Evolutionary conservation across 2,888 invertebrate species (phyloP), one percentile per base, ranked within the genome.

Genomic region (Dolichopus griseipennis): DNA sequence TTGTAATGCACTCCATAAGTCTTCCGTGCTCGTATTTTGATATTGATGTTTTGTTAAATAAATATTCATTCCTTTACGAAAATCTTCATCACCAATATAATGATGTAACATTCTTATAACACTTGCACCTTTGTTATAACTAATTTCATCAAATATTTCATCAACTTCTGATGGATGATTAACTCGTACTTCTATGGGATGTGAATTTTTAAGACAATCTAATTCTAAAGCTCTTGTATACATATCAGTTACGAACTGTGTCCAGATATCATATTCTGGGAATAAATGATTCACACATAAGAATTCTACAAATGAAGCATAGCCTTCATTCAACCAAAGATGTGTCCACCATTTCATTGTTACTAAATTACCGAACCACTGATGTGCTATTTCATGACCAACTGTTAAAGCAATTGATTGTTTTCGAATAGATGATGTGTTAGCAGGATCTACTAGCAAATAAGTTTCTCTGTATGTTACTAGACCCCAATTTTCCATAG

Each of bases 271-370:
- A 83, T 92, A 97, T 77, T 97, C 94, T 0, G 97, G 97, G 79
- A 95, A 97, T 68, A 95, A 83, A 78, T 92, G 89, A 77, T 93
- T 91, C 1, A 96, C 93, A 83, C 97, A 96, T 7, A 97, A 85
- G 77, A 93, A 97, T 80, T 97, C 96, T 64, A 96, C 93, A 85
- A 97, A 98, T 0, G 94, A 92, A 0, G 97, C 97, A 82, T 95
- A 95, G 3, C 95, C 97, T 80, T 97, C 97, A 81, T 97, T 97
- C 52, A 97, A 83, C 97, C 97, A 97, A 43, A 94, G 83, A 82
- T 97, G 93, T 2, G 95, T 95, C 96, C 96, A 97, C 95, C 95
- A 96, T 81, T 95, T 94, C 96, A 97, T 97, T 33, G 97, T 97
- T 1, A 97, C 97, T 65, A 97, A 85, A 80, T 97, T 97, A 9